A percentile compares a stretch with the other conserved stretches of the same genome.
These are phyloP conservation scores for Vollenhovia emeryi DNA, from an alignment of 1,140 invertebrate species.

Conservation along the genomic window DNA sequence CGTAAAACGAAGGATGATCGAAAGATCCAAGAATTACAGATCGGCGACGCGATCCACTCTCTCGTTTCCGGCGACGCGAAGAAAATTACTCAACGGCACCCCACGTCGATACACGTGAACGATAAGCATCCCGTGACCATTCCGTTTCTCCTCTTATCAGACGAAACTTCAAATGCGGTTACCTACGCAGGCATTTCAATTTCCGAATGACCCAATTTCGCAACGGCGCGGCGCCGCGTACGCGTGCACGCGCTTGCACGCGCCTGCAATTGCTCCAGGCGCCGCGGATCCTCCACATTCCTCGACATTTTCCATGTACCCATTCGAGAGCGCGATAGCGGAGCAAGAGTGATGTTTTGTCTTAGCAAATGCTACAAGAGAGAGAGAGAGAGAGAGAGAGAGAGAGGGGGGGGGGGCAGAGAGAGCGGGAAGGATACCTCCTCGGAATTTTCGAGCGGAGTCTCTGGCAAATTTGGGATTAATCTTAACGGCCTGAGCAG, in stretches of 20 bases:
- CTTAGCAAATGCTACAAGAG: neutral
- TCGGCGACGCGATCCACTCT: conserved; percentile 3
- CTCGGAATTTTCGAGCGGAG: neutral
- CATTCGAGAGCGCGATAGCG: neutral
- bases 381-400: neutral
- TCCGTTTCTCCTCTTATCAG: conserved; percentile 65
- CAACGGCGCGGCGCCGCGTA: conserved; percentile 66
- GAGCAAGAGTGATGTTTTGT: neutral
- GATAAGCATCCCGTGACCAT: conserved; percentile 68
- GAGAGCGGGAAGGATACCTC: neutral
- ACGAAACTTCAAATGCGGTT: conserved; percentile 66
- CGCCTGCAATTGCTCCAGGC: conserved; percentile 55
- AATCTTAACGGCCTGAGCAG: too few species aligned
- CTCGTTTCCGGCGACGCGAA: neutral
- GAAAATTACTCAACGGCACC: conserved; percentile 62
- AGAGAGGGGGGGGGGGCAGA: too few species aligned
- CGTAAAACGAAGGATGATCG: neutral
- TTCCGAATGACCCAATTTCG: conserved; percentile 82
- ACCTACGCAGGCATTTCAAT: conserved; percentile 75
- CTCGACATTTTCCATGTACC: conserved; percentile 23
- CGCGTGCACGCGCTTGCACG: conserved; percentile 23
- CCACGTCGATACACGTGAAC: conserved; percentile 50
- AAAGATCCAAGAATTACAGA: neutral
- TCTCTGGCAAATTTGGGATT: neutral
- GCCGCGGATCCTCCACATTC: conserved; percentile 17